phyloP scores from a whole-genome alignment of 2,888 invertebrate genomes.

The Eustalomyia histrio region DNA sequence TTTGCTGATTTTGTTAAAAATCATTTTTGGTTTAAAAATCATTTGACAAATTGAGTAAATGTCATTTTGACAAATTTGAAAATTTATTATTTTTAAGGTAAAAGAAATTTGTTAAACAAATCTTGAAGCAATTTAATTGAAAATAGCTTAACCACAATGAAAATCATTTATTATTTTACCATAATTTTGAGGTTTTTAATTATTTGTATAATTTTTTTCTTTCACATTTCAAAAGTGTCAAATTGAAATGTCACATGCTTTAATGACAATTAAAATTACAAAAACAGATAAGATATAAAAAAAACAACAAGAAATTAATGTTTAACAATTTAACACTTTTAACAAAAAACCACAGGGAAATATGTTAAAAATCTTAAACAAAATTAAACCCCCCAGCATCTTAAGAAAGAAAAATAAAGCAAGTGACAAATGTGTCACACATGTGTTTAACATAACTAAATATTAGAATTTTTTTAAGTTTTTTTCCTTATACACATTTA shows the following conservation, averaged over 20 bases:
- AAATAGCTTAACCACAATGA: neutral
- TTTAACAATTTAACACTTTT: conserved; percentile 50
- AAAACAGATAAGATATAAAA: neutral
- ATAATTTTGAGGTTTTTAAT: neutral
- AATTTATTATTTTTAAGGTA: neutral
- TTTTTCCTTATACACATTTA: conserved; percentile 35
- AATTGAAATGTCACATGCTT: conserved; percentile 56
- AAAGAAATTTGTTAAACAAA: neutral
- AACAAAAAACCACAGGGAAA: neutral
- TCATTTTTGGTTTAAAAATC: too few relatives aligned
- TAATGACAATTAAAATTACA: conserved; percentile 55
- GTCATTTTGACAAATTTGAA: neutral
- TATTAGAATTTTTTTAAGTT: conserved; percentile 26
- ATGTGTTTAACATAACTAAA: conserved; percentile 49
- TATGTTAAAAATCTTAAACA: conserved; percentile 5
- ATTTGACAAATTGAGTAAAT: neutral
- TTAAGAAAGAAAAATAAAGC: conserved; percentile 16
- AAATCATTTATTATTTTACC: neutral
- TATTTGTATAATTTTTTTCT: too few relatives aligned
- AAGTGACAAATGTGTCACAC: conserved; percentile 55
- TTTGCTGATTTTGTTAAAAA: too few relatives aligned
- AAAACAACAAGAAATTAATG: conserved; percentile 41
- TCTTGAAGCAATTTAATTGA: neutral
- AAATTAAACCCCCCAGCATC: conserved; percentile 27
- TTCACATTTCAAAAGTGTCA: conserved; percentile 39